A percentile compares a stretch with the other conserved stretches of the same genome.
phyloP scores from a whole-genome alignment of 1,140 invertebrate species.

The Drosophila ananassae region DNA sequence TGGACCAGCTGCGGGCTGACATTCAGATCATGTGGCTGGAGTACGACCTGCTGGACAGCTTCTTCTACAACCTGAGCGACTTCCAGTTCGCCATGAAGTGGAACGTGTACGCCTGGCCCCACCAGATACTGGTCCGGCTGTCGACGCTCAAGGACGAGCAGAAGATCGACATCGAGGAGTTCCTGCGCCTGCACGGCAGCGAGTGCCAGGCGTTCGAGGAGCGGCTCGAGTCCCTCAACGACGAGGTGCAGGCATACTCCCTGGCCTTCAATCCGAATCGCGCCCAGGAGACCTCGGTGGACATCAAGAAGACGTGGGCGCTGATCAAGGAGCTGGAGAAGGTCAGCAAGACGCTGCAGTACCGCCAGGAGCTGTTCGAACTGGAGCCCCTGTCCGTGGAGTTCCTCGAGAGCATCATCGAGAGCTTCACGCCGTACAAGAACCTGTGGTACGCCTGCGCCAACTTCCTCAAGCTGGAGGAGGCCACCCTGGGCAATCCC shows the following conservation, averaged over 20 bases:
- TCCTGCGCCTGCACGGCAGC: constrained; percentile 63
- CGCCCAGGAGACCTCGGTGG: constrained; percentile 70
- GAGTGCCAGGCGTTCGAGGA: constrained; percentile 75
- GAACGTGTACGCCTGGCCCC: constrained; percentile 78
- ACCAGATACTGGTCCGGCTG: constrained; percentile 68
- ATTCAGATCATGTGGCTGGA: constrained; percentile 82
- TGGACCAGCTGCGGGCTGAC: constrained; percentile 60
- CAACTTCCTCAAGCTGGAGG: constrained; percentile 74
- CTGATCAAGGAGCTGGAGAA: constrained; percentile 71
- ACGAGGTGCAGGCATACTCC: constrained; percentile 77
- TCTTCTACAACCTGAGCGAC: constrained; percentile 78
- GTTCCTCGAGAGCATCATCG: constrained; percentile 66
- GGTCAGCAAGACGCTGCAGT: constrained; percentile 55
- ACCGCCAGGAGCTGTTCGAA: constrained; percentile 72
- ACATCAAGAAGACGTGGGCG: constrained; percentile 74
- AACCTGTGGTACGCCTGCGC: constrained; percentile 72
- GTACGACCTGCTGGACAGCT: constrained; percentile 77
- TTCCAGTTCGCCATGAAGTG: constrained; percentile 80
- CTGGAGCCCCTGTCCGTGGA: constrained; percentile 68
- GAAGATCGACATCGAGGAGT: constrained; percentile 78
- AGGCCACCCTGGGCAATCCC: constrained; percentile 77
- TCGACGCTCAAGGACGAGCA: constrained; percentile 72
- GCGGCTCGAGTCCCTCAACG: constrained; percentile 74
- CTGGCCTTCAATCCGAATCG: constrained; percentile 69
- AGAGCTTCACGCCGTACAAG: constrained; percentile 68